phyloP scores from a whole-genome alignment of 2,888 invertebrate species.

The Cryptocephalus primarius region DNA sequence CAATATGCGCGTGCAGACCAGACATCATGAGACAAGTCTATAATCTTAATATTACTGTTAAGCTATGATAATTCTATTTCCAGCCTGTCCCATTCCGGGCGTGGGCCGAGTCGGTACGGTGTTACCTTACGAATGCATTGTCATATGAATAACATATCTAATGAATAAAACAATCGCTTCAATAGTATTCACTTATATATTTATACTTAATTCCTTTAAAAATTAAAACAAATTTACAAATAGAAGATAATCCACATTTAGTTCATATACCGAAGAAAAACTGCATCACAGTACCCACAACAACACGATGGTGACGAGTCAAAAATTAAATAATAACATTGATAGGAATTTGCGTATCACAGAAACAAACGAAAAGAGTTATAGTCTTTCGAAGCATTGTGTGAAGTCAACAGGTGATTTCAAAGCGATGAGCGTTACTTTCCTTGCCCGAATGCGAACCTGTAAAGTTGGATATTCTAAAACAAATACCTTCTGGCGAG shows the following conservation, averaged over 20 bases:
- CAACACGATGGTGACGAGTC: slow-evolving; percentile 13
- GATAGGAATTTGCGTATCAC: no score
- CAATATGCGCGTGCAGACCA: no score
- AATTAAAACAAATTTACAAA: slow-evolving; percentile 38
- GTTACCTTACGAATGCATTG: slow-evolving; percentile 58
- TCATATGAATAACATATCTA: slow-evolving; percentile 42
- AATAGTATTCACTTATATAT: slow-evolving; percentile 27
- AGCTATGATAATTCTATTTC: slow-evolving; percentile 29
- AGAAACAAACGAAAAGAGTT: no score
- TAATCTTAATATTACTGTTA: no score
- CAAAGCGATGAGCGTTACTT: no score
- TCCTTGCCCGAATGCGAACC: no score
- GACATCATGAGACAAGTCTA: no score
- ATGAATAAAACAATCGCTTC: slow-evolving; percentile 15
- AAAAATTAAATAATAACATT: no score
- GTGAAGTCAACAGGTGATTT: no score
- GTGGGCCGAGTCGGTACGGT: slow-evolving; percentile 35
- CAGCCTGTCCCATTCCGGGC: slow-evolving; percentile 50
- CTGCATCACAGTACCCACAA: slow-evolving; percentile 39
- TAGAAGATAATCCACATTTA: slow-evolving; percentile 37
- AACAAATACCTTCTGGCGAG: slow-evolving; percentile 2
- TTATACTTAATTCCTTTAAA: slow-evolving; percentile 28
- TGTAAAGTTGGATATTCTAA: neutral
- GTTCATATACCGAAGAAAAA: slow-evolving; percentile 20
- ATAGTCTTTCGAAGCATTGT: no score